phyloP scores from a whole-genome alignment of 2,113 vertebrate species.

The Prionailurus bengalensis region DNA sequence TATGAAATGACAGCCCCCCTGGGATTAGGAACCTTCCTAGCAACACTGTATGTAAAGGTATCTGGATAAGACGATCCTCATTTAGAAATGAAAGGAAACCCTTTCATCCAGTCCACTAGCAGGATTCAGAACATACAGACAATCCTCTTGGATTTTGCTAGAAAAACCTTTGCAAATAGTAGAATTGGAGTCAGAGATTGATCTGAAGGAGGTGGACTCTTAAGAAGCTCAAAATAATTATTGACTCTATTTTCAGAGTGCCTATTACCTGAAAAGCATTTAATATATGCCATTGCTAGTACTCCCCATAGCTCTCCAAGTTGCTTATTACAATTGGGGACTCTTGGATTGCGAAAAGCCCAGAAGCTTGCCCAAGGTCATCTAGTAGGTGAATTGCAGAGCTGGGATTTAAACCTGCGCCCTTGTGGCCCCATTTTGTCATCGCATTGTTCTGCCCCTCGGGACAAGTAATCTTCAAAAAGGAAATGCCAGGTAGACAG shows the following conservation, averaged over 20 bases:
- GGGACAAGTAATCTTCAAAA: not conserved
- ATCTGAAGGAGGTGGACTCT: not conserved
- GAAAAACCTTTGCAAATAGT: not conserved
- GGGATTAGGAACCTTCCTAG: not conserved
- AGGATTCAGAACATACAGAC: not conserved
- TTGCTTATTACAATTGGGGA: not conserved
- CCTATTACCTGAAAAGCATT: not conserved
- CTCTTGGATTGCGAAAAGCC: not conserved
- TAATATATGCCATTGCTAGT: not conserved
- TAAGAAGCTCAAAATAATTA: slow-evolving; percentile 12
- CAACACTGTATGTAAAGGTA: not conserved
- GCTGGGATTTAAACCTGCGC: not conserved
- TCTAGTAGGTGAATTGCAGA: not conserved
- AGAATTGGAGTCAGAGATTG: not conserved
- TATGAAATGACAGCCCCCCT: slow-evolving; percentile 36
- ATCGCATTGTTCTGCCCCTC: not conserved
- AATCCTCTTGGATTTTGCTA: not conserved
- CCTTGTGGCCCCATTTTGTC: not conserved
- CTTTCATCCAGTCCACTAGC: not conserved
- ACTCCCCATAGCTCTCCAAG: not conserved
- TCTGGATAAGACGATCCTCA: slow-evolving; percentile 8
- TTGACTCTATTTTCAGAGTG: not conserved
- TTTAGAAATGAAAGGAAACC: slow-evolving; percentile 45
- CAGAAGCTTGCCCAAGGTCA: not conserved
- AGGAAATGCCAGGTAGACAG: not conserved